Evolutionary conservation across 2,888 invertebrate species (phyloP).

Genomic region (Marronus borbonicus): DNA sequence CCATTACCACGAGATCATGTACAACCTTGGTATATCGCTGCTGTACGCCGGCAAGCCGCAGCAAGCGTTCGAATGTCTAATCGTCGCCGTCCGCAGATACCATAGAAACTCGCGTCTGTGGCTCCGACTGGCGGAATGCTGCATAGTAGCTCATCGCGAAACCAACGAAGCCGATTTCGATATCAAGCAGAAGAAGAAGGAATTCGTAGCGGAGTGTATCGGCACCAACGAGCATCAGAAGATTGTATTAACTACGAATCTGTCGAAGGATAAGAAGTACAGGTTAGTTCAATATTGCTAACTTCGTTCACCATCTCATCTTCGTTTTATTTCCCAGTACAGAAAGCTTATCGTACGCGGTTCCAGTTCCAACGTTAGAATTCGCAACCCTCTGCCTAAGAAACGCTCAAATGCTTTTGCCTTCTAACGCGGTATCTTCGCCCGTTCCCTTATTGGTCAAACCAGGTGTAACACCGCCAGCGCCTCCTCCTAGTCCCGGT

Average conservation of each 20-base stretch:
- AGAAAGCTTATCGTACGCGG: slow-evolving; percentile 84
- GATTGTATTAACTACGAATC: slow-evolving; percentile 74
- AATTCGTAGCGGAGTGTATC: slow-evolving; percentile 74
- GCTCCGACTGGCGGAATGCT: slow-evolving; percentile 94
- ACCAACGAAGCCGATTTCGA: slow-evolving; percentile 77
- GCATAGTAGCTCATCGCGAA: slow-evolving; percentile 78
- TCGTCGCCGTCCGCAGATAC: slow-evolving; percentile 88
- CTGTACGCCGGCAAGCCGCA: slow-evolving; percentile 85
- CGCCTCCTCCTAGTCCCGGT: slow-evolving; percentile 66
- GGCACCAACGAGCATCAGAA: slow-evolving; percentile 77
- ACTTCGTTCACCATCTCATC: neutral
- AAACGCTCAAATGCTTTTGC: slow-evolving; percentile 85
- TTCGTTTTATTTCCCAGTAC: slow-evolving; percentile 64
- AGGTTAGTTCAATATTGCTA: slow-evolving; percentile 63
- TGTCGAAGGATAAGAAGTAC: slow-evolving; percentile 74
- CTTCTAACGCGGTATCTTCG: slow-evolving; percentile 69
- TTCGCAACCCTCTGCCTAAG: slow-evolving; percentile 91
- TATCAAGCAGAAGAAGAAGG: slow-evolving; percentile 74
- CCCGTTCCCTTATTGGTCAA: slow-evolving; percentile 68
- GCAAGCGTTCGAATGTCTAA: slow-evolving; percentile 92
- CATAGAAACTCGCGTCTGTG: slow-evolving; percentile 93
- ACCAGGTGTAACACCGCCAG: slow-evolving; percentile 67
- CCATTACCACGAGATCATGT: slow-evolving; percentile 79
- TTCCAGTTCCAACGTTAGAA: slow-evolving; percentile 90
- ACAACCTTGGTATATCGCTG: slow-evolving; percentile 88